phyloP scores from a whole-genome alignment of 2,888 invertebrate genomes.

The Corbicula japonica region DNA sequence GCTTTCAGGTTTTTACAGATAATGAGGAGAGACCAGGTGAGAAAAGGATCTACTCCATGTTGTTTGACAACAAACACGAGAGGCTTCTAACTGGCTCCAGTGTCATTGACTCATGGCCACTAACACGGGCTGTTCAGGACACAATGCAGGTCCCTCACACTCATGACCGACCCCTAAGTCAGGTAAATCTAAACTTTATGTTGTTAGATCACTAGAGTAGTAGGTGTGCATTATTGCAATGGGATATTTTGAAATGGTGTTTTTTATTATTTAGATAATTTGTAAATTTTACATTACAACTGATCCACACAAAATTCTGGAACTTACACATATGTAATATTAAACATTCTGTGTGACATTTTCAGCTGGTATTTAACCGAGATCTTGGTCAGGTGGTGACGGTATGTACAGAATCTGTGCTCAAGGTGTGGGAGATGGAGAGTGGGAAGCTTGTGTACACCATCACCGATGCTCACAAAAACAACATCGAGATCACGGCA shows the following conservation, averaged over 20 bases:
- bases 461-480: conserved; percentile 83
- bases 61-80: conserved; percentile 85
- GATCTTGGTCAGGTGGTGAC: conserved; percentile 84
- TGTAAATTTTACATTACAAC: too few relatives aligned
- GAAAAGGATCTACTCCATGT: conserved; percentile 84
- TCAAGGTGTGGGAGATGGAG: conserved; percentile 86
- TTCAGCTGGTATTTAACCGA: conserved; percentile 81
- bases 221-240: too few relatives aligned
- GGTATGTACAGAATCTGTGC: conserved; percentile 84
- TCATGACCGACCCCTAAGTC: conserved; percentile 84
- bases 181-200: conserved; percentile 64
- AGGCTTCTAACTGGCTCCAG: conserved; percentile 85
- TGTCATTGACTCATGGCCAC: conserved; percentile 85
- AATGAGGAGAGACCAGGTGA: conserved; percentile 86
- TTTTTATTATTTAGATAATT: too few relatives aligned
- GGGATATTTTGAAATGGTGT: too few relatives aligned
- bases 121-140: conserved; percentile 85
- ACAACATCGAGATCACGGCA: conserved; percentile 83
- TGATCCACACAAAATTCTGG: too few relatives aligned
- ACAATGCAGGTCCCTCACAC: conserved; percentile 85
- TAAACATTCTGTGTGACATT: too few relatives aligned
- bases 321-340: too few relatives aligned
- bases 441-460: conserved; percentile 83
- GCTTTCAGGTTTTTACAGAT: conserved; percentile 85
- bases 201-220: too few relatives aligned